These are phyloP conservation scores for Larimichthys crocea DNA, from an alignment of 2,113 vertebrate genomes.

Conservation along the genomic window DNA sequence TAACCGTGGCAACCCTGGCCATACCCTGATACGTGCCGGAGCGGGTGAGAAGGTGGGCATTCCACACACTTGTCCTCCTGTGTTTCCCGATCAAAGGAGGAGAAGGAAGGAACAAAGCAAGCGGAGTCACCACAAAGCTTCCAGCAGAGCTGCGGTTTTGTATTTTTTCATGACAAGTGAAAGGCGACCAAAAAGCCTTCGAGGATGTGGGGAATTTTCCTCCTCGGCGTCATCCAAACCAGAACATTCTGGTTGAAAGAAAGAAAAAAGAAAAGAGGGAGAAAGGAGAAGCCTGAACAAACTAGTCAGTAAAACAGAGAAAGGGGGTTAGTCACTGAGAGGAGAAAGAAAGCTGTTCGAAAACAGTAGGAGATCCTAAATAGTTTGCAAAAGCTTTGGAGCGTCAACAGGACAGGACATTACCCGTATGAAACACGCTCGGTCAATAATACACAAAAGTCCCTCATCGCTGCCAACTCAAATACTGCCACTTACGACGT, in stretches of 20 bases:
- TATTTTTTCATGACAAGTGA: slow-evolving; percentile 65
- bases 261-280: slow-evolving; percentile 9
- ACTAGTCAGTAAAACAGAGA: slow-evolving; percentile 25
- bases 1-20: slow-evolving; percentile 47
- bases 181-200: slow-evolving; percentile 53
- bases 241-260: slow-evolving; percentile 59
- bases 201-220: slow-evolving; percentile 59
- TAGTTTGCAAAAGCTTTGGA: slow-evolving; percentile 16
- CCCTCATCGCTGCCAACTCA: neutral
- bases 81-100: slow-evolving; percentile 51
- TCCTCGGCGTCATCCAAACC: slow-evolving; percentile 55
- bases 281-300: slow-evolving; percentile 21
- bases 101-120: slow-evolving; percentile 46
- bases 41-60: slow-evolving; percentile 48
- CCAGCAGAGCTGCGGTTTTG: slow-evolving; percentile 54
- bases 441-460: slow-evolving; percentile 25
- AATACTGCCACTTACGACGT: slow-evolving; percentile 39
- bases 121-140: slow-evolving; percentile 39
- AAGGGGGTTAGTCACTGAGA: slow-evolving; percentile 12
- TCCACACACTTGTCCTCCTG: slow-evolving; percentile 55
- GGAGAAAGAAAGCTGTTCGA: slow-evolving; percentile 54
- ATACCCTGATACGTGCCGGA: slow-evolving; percentile 21
- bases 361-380: slow-evolving; percentile 53
- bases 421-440: neutral
- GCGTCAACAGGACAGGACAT: slow-evolving; percentile 17